Base-by-base conservation (phyloP, 2,888 invertebrate genomes). In the Trilocha varians region DNA sequence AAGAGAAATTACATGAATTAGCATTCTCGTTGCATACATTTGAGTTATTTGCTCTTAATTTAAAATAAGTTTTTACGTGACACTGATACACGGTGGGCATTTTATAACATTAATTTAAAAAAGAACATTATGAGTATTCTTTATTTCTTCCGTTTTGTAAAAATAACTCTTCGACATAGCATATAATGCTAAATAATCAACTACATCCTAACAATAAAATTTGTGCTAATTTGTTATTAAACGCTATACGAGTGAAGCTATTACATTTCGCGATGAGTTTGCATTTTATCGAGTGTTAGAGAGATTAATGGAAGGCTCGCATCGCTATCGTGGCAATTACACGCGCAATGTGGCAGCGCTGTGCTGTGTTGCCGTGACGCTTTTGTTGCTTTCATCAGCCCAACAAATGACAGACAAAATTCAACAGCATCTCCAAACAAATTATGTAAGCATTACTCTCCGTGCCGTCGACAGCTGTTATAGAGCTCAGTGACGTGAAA, bases 271-370 rank as follows among this genome's bases (percentile, higher is more conserved):
- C 57, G 70, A 73, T 85, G 84, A 85, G 78, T 83, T 61, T 78
- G 83, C 84, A 70, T 75, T 82, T 78, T 79, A 80, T 84, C 78
- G 80, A 76, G 77, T 77, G 79, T 70, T 74, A 65, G 71, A 58
- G 83, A 83, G 84, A 85, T 84, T 85, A 80, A 85, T 84, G 78
- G 78, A 70, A 37, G 62, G 65, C 59, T 66, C 66, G 73, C 68
- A 73, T 70, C 69, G 52, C 63, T 71, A 66, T 64, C 67, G 67
- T 70, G 68, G 74, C 83, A 78, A 84, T 84, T 82, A 84, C 79
- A 80, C 77, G 80, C 77, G 79, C 82, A 72, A 79, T 82, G 79
- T 79, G 73, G 70, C 72, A 64, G 63, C 45, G 53, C 53, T 50
- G 52, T 34, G 34, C 43, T 49, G 55, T 43, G 48, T 50, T 52